phyloP scores from a whole-genome alignment of 2,797 vertebrate species.

The Champsocephalus gunnari region DNA sequence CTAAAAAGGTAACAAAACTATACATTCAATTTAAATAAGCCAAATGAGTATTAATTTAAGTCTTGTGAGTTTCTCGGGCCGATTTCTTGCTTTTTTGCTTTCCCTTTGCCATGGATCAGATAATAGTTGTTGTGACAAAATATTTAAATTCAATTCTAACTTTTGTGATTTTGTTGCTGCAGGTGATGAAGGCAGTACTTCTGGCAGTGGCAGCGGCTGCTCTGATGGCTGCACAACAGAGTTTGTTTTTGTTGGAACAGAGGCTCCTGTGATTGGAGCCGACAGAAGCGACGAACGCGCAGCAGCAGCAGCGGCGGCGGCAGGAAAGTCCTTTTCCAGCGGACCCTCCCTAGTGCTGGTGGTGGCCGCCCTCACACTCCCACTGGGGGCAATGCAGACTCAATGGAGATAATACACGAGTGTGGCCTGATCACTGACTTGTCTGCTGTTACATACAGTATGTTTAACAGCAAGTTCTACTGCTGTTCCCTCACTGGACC shows the following conservation, averaged over 20 bases:
- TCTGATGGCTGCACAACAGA: conserved; percentile 94
- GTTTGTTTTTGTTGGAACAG: conserved; percentile 89
- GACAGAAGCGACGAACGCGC: conserved; percentile 91
- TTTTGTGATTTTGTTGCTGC: conserved; percentile 31
- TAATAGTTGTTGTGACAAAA: neutral
- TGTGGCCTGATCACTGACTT: conserved; percentile 56
- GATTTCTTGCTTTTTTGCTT: conserved; percentile 4
- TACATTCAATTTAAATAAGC: neutral
- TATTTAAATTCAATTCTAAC: conserved; percentile 21
- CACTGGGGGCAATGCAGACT: conserved; percentile 84
- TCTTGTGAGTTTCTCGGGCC: neutral
- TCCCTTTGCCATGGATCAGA: neutral
- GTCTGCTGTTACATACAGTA: conserved; percentile 64
- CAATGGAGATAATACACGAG: conserved; percentile 93
- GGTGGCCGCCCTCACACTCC: conserved; percentile 70
- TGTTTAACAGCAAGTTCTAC: conserved; percentile 76
- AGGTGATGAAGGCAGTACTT: conserved; percentile 96
- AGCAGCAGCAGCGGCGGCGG: conserved; percentile 82
- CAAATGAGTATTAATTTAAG: neutral
- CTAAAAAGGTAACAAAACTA: too few relatives aligned
- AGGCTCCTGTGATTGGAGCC: conserved; percentile 87
- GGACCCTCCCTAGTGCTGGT: conserved; percentile 79
- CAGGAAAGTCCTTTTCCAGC: conserved; percentile 59
- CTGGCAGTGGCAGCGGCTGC: conserved; percentile 95
- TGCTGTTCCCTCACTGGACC: conserved; percentile 86